Percentiles rank a stretch among this genome's conserved stretches.
Conservation (phyloP, 1,140 invertebrate species). For the Drosophila mayri region DNA sequence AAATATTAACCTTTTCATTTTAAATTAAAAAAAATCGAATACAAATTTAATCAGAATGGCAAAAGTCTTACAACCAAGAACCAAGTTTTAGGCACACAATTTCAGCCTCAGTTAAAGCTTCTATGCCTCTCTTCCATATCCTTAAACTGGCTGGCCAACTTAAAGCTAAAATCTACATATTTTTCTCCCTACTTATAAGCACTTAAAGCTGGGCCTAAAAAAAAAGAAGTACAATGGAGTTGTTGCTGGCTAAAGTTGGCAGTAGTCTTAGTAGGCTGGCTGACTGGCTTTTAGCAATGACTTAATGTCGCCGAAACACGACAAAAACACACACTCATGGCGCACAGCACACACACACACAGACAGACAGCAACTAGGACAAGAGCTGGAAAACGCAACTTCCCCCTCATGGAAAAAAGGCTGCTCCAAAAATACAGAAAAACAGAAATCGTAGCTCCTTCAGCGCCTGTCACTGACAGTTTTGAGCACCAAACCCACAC, state of each 20-base stretch:
- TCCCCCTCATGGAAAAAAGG: conserved; percentile 1
- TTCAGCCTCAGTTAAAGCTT: background rate
- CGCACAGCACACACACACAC: conserved; percentile 14
- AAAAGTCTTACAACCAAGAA: background rate
- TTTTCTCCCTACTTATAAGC: conserved; percentile 12
- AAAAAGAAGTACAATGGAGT: conserved; percentile 40
- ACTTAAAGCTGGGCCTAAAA: conserved; percentile 55
- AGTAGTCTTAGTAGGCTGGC: conserved; percentile 5
- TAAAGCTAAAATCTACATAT: conserved; percentile 32
- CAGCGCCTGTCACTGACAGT: conserved; percentile 73
- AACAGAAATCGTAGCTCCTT: conserved; percentile 47
- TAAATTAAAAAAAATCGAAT: background rate
- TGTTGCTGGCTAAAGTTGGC: conserved; percentile 42
- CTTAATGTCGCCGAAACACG: conserved; percentile 79
- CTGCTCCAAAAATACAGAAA: conserved; percentile 27
- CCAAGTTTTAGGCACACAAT: background rate
- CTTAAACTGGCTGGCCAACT: background rate
- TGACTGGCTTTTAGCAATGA: conserved; percentile 54
- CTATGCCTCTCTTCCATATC: background rate
- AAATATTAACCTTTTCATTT: background rate
- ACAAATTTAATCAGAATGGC: background rate
- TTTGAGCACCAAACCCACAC: conserved; percentile 25
- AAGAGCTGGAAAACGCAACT: conserved; percentile 40
- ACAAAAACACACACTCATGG: conserved; percentile 57
- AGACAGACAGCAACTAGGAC: conserved; percentile 50